Evolutionary conservation across 2,888 invertebrate species (phyloP).

Genomic region (Caenorhabditis zanzibari): DNA sequence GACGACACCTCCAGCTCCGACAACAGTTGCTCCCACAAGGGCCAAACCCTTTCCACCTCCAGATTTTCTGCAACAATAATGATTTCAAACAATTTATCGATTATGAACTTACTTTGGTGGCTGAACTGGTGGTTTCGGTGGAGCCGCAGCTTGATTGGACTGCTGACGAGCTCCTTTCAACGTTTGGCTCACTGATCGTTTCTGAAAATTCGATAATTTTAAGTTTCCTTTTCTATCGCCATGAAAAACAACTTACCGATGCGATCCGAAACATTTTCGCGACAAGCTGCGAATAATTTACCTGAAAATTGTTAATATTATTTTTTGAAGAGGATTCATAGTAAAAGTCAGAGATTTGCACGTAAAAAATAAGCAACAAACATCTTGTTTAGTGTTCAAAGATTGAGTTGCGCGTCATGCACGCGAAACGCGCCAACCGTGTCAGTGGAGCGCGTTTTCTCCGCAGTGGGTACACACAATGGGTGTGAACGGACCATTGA

Average conservation of each 20-base stretch:
- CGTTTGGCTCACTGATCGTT: slow-evolving; percentile 66
- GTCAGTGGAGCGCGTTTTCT: not conserved
- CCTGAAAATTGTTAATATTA: slow-evolving; percentile 38
- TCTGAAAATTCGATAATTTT: slow-evolving; percentile 52
- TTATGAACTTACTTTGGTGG: slow-evolving; percentile 35
- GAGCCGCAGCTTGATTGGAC: slow-evolving; percentile 66
- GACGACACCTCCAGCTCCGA: slow-evolving; percentile 76
- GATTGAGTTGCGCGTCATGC: slow-evolving; percentile 61
- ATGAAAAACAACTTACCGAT: slow-evolving; percentile 38
- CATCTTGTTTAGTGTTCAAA: slow-evolving; percentile 33
- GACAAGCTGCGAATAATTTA: slow-evolving; percentile 55
- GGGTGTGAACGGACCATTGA: not conserved
- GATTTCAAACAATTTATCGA: not conserved
- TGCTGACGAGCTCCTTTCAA: slow-evolving; percentile 68
- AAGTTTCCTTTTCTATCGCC: not conserved
- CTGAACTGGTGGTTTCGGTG: slow-evolving; percentile 50
- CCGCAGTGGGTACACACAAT: not conserved
- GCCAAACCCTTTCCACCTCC: slow-evolving; percentile 71
- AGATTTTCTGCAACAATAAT: slow-evolving; percentile 61
- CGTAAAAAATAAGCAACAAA: slow-evolving; percentile 45
- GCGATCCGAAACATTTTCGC: slow-evolving; percentile 66
- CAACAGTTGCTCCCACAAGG: slow-evolving; percentile 64
- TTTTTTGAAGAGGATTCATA: not conserved
- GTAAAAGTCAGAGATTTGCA: not conserved
- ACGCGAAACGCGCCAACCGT: slow-evolving; percentile 43